phyloP scores from a whole-genome alignment of 2,888 invertebrate genomes.

The Pristionchus entomophagus region DNA sequence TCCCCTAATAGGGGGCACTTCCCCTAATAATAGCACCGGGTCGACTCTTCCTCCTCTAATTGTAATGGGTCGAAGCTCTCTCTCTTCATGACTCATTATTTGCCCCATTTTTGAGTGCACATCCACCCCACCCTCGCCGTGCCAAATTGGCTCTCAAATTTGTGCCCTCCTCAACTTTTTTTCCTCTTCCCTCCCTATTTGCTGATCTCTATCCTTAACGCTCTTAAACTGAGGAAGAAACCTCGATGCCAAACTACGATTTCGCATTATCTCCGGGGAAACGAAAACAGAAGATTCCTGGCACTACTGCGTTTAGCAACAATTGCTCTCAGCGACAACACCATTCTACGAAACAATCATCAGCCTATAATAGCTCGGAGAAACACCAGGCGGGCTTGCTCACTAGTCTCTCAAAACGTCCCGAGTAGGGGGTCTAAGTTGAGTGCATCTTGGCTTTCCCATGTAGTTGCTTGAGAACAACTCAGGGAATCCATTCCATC shows the following conservation, averaged over 20 bases:
- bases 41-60: no score
- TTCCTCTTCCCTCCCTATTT: slow-evolving; percentile 9
- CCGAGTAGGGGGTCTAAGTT: background rate
- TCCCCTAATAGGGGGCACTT: no score
- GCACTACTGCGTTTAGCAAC: slow-evolving; percentile 6
- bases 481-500: slow-evolving; percentile 3
- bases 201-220: slow-evolving; percentile 19
- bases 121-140: background rate
- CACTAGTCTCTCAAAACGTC: no score
- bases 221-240: slow-evolving; percentile 5
- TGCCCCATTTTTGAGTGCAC: background rate
- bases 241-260: background rate
- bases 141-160: slow-evolving; percentile 33
- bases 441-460: background rate
- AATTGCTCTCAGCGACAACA: background rate
- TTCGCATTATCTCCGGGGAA: background rate
- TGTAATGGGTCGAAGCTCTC: no score
- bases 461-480: slow-evolving; percentile 38
- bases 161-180: background rate
- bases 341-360: slow-evolving; percentile 22
- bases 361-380: background rate
- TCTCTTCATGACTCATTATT: no score
- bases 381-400: no score
- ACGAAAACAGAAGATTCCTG: no score
- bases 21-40: no score